phyloP scores from a whole-genome alignment of 2,888 invertebrate genomes.

The Notocelia uddmanniana region DNA sequence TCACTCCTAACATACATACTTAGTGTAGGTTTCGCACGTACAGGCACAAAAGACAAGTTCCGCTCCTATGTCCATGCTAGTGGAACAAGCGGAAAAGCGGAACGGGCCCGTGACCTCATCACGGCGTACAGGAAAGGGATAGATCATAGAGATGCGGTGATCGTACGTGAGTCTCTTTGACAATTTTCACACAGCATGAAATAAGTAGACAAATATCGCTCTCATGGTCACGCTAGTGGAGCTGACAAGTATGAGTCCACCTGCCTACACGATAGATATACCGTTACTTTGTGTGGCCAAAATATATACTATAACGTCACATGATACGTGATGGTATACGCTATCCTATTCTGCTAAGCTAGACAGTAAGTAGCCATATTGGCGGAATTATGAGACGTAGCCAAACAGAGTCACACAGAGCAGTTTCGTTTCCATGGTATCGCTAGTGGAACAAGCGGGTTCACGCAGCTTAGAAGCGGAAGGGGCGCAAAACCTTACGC shows the following conservation, averaged over 20 bases:
- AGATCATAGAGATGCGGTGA: slow-evolving; percentile 86
- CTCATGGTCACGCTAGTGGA: not conserved
- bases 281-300: too few relatives aligned
- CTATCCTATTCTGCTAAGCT: too few relatives aligned
- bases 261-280: too few relatives aligned
- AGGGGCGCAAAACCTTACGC: slow-evolving; percentile 84
- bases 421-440: too few relatives aligned
- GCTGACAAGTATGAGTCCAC: too few relatives aligned
- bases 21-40: too few relatives aligned
- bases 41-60: not conserved
- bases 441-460: slow-evolving; percentile 85
- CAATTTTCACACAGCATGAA: not conserved
- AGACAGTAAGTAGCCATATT: too few relatives aligned
- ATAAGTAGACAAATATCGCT: not conserved
- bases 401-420: too few relatives aligned
- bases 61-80: slow-evolving; percentile 72
- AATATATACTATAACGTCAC: too few relatives aligned
- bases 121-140: slow-evolving; percentile 86
- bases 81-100: slow-evolving; percentile 85
- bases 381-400: too few relatives aligned
- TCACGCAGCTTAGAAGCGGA: slow-evolving; percentile 85
- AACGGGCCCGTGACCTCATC: slow-evolving; percentile 84
- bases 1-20: not conserved
- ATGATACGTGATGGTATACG: too few relatives aligned
- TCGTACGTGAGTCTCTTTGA: slow-evolving; percentile 85